A percentile compares a stretch with the other conserved stretches of the same genome.
Conservation (phyloP, 2,113 vertebrate species). For the Asarcornis scutulata region DNA sequence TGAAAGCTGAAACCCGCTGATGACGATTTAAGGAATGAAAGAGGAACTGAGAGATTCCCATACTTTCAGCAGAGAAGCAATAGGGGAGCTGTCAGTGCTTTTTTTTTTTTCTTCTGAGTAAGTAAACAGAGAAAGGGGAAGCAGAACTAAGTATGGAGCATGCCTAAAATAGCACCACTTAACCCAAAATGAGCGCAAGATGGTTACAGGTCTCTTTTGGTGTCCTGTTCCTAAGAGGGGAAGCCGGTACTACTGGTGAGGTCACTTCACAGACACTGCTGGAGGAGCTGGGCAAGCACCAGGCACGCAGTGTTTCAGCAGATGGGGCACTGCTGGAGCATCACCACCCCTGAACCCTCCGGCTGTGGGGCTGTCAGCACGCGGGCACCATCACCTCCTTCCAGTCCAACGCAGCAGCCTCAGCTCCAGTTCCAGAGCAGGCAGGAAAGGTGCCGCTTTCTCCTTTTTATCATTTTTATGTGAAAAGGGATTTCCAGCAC, state of each 20-base stretch:
- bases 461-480: rapidly evolving
- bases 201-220: background rate
- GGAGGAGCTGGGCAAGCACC: background rate
- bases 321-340: background rate
- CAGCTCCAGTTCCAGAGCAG: background rate
- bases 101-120: background rate
- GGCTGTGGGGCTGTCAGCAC: background rate
- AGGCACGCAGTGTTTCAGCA: background rate
- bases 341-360: too few species aligned
- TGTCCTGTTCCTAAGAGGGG: background rate
- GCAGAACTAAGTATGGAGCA: rapidly evolving
- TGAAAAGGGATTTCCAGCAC: background rate
- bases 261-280: background rate
- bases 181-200: background rate
- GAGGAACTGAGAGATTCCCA: background rate
- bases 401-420: too few species aligned
- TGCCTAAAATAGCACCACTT: rapidly evolving
- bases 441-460: rapidly evolving
- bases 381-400: background rate
- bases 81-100: rapidly evolving
- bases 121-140: background rate
- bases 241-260: background rate
- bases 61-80: background rate
- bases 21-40: rapidly evolving
- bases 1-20: background rate